Evolutionary conservation across 2,113 vertebrate genomes (phyloP).

Genomic region (Rhabdomys dilectus): DNA sequence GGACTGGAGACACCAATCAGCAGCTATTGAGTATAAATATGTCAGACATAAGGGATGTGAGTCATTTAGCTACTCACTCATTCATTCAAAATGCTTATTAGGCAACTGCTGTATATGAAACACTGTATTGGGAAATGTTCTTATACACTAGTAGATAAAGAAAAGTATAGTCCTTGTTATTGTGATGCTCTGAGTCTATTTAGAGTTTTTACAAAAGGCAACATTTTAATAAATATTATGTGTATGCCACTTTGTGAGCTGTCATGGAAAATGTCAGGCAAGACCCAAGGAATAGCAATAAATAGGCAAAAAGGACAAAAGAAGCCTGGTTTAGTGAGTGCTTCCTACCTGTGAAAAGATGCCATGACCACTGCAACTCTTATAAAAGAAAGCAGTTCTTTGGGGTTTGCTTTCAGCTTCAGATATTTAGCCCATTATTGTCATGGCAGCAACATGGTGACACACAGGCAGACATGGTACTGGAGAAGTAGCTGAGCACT

Average conservation of each 20-base stretch:
- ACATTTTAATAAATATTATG: slow-evolving; percentile 11
- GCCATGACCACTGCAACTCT: background rate
- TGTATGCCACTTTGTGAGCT: background rate
- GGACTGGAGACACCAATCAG: background rate
- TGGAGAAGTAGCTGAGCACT: background rate
- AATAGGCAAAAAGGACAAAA: slow-evolving; percentile 18
- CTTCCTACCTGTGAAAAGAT: background rate
- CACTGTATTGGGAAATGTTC: slow-evolving; percentile 28
- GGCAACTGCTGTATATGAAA: slow-evolving; percentile 16
- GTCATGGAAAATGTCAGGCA: slow-evolving; percentile 23
- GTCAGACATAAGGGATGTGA: slow-evolving; percentile 1
- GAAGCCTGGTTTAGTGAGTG: background rate
- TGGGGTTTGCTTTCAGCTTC: background rate
- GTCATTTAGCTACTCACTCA: slow-evolving; percentile 24
- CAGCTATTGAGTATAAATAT: slow-evolving; percentile 43
- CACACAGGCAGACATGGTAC: background rate
- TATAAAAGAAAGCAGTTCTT: background rate
- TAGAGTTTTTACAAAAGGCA: slow-evolving; percentile 12
- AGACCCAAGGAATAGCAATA: background rate
- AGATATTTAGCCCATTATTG: background rate
- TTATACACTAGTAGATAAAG: slow-evolving; percentile 42
- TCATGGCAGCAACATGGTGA: background rate
- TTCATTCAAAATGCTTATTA: slow-evolving; percentile 40
- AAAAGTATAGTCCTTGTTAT: background rate
- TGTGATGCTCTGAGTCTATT: background rate